Base-by-base conservation (phyloP, 2,113 vertebrate genomes). In the Triplophysa rosa region DNA sequence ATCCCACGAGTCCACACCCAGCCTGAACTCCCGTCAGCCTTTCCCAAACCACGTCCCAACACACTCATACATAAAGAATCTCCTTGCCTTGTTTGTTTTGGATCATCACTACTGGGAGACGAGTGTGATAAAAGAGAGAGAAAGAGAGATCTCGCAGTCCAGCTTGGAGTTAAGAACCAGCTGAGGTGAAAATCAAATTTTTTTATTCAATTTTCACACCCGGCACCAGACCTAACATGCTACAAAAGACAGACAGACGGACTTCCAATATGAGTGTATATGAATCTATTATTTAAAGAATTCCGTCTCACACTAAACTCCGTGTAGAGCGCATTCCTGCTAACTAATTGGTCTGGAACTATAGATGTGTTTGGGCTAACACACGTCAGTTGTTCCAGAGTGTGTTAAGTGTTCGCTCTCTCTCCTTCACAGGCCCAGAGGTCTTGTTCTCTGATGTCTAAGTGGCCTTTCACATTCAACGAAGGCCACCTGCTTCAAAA, bases 331-430 rank as follows among this genome's bases (percentile, higher is more conserved):
- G 64, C 84, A 90, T 89, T 86, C 86, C 80, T 80, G 45, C 26
- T 33, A 5, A 45, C 37, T 86, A 85, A 87, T 86, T 84, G 79
- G 87, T 88, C 83, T 84, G 66, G 62, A 40, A 74, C 56, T 84
- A 73, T 14, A 14, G 21, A 74, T 81, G 79, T 89, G 90, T 92
- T 92, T 91, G 87, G 90, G 90, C 90, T 89, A 88, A 74, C 5
- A 9, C 7, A 7, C 69, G 29, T 67, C 45, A 63, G 86, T 66
- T 68, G 78, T 85, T 84, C 83, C 85, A 84, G 82, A 79, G 78
- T 29, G 82, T 82, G 80, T 78, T 80, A 80, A 80, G 83, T 79
- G 85, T 29, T 63, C 59, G 78, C 69, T 78, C 78, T 70, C 78
- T 71, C 78, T 80, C 65, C 42, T 75, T 24, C 70, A 56, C 59